Evolutionary conservation across 2,888 invertebrate species (phyloP).

Genomic region (Platycheirus albimanus): DNA sequence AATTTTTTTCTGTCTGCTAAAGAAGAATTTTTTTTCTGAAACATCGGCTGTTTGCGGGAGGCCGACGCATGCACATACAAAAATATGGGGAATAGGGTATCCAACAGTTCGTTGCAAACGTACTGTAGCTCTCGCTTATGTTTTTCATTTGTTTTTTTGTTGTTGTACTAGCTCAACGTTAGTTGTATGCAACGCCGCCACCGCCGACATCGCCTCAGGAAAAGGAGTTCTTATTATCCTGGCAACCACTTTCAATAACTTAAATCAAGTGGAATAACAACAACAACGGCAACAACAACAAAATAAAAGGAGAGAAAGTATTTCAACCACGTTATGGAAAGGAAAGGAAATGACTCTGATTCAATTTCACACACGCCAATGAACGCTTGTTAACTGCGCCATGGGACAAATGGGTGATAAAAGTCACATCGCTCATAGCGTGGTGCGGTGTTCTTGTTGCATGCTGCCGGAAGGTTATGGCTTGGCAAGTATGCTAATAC

Average conservation of each 20-base stretch:
- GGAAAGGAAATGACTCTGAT: conserved; percentile 58
- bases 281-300: conserved; percentile 2
- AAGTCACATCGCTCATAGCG: conserved; percentile 5
- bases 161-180: not conserved
- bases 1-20: too few species aligned
- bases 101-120: too few species aligned
- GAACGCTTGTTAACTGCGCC: conserved; percentile 28
- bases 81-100: too few species aligned
- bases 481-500: conserved; percentile 26
- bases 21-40: too few species aligned
- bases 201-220: too few species aligned
- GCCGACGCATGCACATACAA: too few species aligned
- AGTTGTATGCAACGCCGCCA: conserved; percentile 9
- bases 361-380: conserved; percentile 61
- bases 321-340: conserved; percentile 15
- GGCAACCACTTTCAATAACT: conserved; percentile 14
- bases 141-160: too few species aligned
- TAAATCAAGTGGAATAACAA: conserved; percentile 9
- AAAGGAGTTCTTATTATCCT: conserved; percentile 12
- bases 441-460: conserved; percentile 6
- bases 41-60: too few species aligned
- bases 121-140: too few species aligned
- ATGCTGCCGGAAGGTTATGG: conserved; percentile 19
- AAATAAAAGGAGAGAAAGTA: conserved; percentile 29
- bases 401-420: conserved; percentile 39